Evolutionary conservation across 2,888 invertebrate species (phyloP), one percentile per base, ranked within the genome.

Genomic region (Pseudococcus longispinus): DNA sequence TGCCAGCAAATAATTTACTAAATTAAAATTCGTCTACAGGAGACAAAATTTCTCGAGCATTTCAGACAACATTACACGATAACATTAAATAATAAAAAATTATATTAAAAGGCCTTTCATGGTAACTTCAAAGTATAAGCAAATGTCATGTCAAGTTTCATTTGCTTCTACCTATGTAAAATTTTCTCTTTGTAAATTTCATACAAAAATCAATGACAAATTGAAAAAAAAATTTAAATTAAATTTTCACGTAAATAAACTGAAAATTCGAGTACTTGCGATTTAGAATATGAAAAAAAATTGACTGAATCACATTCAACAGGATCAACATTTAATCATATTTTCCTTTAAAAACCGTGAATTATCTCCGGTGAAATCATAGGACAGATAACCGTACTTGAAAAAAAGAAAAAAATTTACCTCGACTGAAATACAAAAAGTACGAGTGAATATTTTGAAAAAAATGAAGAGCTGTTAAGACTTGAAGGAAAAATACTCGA

Each of bases 51-150:
- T 42, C 20, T 42, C 77, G 20, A 80, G 26, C 18, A 32, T 74
- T 74, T 74, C 32, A 20, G 8, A 26, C 29, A 32, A n/a, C 70
- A 70, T 37, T 37, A 80, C 42, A 80, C n/a, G 29, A 42, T 42
- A 29, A 80, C 20, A 37, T 32, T 29, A 29, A 29, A 65, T 65
- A 26, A 29, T 70, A 29, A 29, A 70, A 80, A 80, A 37, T 20
- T 70, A 70, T 32, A 26, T 70, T 80, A 37, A 80, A 42, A 80
- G 77, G 70, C 29, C 42, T 80, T 80, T 80, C 42, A 80, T 80
- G 77, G 77, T 80, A 80, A 80, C 77, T 80, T 80, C 23, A 20
- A 80, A 80, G 60, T 60, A 60, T 23, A 70, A 32, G 29, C 29
- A 15, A 70, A 70, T 70, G 26, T 13, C 15, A 26, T 13, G 65